A percentile compares a stretch with the other conserved stretches of the same genome.
phyloP scores from a whole-genome alignment of 2,113 vertebrate species.

The Mobula birostris region DNA sequence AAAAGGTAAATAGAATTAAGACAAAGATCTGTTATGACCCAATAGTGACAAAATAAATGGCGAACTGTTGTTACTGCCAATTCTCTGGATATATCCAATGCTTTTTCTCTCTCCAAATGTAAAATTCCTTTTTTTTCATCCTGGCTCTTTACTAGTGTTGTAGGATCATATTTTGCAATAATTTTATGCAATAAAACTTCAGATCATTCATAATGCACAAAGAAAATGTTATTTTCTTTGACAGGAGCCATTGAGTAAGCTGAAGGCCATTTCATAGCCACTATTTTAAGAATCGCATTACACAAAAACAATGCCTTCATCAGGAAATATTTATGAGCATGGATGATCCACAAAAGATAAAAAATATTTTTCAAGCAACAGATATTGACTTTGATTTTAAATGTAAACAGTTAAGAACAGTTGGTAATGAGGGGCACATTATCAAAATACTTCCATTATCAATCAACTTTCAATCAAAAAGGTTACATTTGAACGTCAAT shows the following conservation, averaged over 20 bases:
- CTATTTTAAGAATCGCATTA: background rate
- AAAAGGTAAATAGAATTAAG: background rate
- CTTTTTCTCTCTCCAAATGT: background rate
- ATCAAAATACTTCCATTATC: background rate
- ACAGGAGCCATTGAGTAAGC: background rate
- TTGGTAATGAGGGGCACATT: background rate
- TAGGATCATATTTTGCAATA: background rate
- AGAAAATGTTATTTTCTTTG: background rate
- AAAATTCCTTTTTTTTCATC: background rate
- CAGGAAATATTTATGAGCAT: background rate
- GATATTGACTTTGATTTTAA: background rate
- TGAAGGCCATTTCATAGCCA: background rate
- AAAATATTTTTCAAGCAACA: background rate
- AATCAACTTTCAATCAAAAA: background rate
- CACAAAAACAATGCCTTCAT: background rate
- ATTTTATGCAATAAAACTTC: background rate
- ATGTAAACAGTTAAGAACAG: background rate
- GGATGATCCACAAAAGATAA: background rate
- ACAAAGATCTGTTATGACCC: background rate
- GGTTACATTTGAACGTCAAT: background rate
- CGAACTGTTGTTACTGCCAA: background rate
- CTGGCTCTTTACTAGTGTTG: background rate
- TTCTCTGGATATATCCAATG: background rate
- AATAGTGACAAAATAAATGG: background rate
- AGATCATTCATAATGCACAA: background rate